A percentile compares a stretch with the other conserved stretches of the same genome.
phyloP scores from a whole-genome alignment of 2,113 vertebrate species.

The Sceloporus tristichus region DNA sequence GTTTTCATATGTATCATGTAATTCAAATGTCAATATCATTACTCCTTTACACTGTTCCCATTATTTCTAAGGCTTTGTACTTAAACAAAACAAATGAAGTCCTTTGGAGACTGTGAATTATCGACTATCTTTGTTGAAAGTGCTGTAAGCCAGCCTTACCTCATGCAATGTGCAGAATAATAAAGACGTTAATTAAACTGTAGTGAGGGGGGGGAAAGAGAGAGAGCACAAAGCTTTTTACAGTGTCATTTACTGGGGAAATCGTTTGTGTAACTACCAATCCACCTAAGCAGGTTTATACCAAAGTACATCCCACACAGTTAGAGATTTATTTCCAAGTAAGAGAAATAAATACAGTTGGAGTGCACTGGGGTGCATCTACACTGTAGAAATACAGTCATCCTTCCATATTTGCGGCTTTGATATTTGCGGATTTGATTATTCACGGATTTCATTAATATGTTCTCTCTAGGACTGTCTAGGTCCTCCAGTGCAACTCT shows the following conservation, averaged over 20 bases:
- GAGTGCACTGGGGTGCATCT: too few species aligned
- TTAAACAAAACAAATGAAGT: not conserved
- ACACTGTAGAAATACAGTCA: too few species aligned
- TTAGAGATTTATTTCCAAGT: too few species aligned
- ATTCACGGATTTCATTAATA: too few species aligned
- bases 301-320: not conserved
- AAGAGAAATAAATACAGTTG: too few species aligned
- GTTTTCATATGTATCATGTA: not conserved
- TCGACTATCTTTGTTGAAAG: not conserved
- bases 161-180: too few species aligned
- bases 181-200: not conserved
- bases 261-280: not conserved
- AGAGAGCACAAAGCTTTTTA: not conserved
- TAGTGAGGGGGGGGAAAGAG: not conserved
- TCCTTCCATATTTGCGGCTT: too few species aligned
- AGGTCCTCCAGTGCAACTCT: too few species aligned
- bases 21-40: not conserved
- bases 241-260: not conserved
- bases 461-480: too few species aligned
- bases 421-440: too few species aligned
- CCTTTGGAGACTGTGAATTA: not conserved
- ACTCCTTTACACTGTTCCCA: not conserved
- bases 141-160: not conserved
- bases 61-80: not conserved
- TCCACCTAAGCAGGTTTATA: not conserved